phyloP scores from a whole-genome alignment of 2,113 vertebrate species.

The Cottus gobio region DNA sequence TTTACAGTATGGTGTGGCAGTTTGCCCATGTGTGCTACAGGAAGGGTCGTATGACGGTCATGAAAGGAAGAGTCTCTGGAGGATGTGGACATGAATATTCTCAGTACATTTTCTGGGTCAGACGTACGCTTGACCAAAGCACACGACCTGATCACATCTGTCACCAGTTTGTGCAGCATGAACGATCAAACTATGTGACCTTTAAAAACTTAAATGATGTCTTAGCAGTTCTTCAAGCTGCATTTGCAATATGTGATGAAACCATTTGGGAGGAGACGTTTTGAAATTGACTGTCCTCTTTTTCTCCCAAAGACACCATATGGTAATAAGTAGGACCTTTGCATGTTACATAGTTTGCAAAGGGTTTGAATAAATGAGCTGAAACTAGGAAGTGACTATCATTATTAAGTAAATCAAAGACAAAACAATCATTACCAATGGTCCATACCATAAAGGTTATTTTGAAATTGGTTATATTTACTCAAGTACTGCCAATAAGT shows the following conservation, averaged over 20 bases:
- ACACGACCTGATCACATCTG: slow-evolving; percentile 76
- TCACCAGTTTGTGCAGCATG: slow-evolving; percentile 44
- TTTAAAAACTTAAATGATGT: slow-evolving; percentile 67
- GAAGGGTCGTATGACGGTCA: slow-evolving; percentile 79
- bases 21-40: slow-evolving; percentile 79
- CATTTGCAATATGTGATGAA: slow-evolving; percentile 43
- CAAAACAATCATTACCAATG: slow-evolving; percentile 13
- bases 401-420: slow-evolving; percentile 31
- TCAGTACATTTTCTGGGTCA: slow-evolving; percentile 72
- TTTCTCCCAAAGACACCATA: slow-evolving; percentile 27
- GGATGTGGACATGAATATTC: slow-evolving; percentile 79
- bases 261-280: slow-evolving; percentile 9
- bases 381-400: slow-evolving; percentile 29
- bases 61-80: slow-evolving; percentile 62
- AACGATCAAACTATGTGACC: slow-evolving; percentile 65
- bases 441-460: neutral
- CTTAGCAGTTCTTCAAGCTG: slow-evolving; percentile 52
- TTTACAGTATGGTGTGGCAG: slow-evolving; percentile 79
- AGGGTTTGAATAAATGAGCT: slow-evolving; percentile 25
- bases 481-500: neutral
- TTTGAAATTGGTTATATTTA: neutral
- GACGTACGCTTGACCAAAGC: slow-evolving; percentile 58
- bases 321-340: slow-evolving; percentile 57
- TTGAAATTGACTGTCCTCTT: slow-evolving; percentile 37
- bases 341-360: slow-evolving; percentile 49